Conservation (phyloP, 2,113 vertebrate species). For the Catagonus wagneri region DNA sequence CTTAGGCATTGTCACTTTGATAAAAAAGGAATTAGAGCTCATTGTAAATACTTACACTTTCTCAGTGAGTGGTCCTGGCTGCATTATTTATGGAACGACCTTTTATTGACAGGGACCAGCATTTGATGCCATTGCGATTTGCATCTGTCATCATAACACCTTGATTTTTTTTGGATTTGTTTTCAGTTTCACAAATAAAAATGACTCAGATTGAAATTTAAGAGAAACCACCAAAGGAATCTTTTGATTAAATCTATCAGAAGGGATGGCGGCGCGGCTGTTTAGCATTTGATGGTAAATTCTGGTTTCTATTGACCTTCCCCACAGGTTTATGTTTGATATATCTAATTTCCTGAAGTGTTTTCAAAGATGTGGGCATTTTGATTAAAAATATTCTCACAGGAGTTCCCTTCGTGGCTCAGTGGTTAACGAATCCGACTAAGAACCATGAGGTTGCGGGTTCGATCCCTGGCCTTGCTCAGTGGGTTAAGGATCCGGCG, state of each 20-base stretch:
- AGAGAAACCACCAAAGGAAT: neutral
- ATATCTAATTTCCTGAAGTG: slow-evolving; percentile 24
- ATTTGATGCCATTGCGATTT: slow-evolving; percentile 57
- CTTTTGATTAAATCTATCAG: slow-evolving; percentile 49
- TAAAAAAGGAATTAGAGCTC: slow-evolving; percentile 39
- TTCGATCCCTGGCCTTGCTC: too few relatives aligned
- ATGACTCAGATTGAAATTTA: slow-evolving; percentile 72
- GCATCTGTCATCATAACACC: slow-evolving; percentile 46
- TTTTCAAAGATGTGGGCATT: slow-evolving; percentile 46
- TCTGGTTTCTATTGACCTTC: slow-evolving; percentile 54
- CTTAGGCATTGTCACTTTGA: neutral
- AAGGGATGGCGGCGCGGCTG: neutral
- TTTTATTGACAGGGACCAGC: neutral
- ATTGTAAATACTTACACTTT: neutral
- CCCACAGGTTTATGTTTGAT: neutral
- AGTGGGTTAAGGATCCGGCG: too few relatives aligned
- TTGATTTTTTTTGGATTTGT: slow-evolving; percentile 41
- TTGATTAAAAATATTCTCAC: slow-evolving; percentile 55
- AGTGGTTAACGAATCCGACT: too few relatives aligned
- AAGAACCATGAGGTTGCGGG: too few relatives aligned
- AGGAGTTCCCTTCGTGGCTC: too few relatives aligned
- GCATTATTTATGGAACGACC: neutral
- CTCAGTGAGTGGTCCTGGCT: neutral
- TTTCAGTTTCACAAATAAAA: slow-evolving; percentile 62
- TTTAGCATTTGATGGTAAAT: slow-evolving; percentile 57